Base-by-base conservation (phyloP, 2,113 vertebrate species). In the Picathartes gymnocephalus region DNA sequence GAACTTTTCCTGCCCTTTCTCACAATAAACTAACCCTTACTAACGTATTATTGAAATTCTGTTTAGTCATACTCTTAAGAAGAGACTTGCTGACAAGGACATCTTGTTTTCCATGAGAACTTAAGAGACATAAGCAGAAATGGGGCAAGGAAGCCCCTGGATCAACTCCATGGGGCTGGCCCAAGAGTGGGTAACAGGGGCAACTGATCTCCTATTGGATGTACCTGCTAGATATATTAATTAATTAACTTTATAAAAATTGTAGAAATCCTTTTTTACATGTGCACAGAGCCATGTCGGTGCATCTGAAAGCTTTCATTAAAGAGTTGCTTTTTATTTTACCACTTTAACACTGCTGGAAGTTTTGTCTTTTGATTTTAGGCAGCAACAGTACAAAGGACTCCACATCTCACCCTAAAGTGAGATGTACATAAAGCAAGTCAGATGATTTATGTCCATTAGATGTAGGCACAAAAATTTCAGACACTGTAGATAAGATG, bases 101-200 rank as follows among this genome's bases (percentile, higher is more conserved):
- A 42, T 50, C 37, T 44, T 42, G 35, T 57, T 66, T 76, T 51
- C 14, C 31, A 68, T 11, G 37, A 76, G 37, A 76, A 44, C 37
- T 27, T 58, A 25, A 57, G 35, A 42, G 35, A 42, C 11, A 22
- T 9, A 50, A 35, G 13, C 35, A 50, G 21, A 76, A 76, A 58
- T 58, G 21, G 31, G 31, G 11, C 13, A 86, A 57, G 57, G 24
- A 65, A 76, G 44, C 14, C 51, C 51, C n/a, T 73, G n/a, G 19
- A 40, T 15, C 42, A 40, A 3, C 19, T 40, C n/a, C 70, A 57
- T 35, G 42, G 60, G 30, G 6, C 12, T 84, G 40, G 25, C 23
- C 35, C n/a, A 73, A 48, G 30, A 42, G 13, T 42, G 13, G 17
- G 16, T 24, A 25, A 66, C 20, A 0, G 0, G 35, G 51, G 13